Conservation (phyloP, 2,797 vertebrate species). For the Acipenser ruthenus region DNA sequence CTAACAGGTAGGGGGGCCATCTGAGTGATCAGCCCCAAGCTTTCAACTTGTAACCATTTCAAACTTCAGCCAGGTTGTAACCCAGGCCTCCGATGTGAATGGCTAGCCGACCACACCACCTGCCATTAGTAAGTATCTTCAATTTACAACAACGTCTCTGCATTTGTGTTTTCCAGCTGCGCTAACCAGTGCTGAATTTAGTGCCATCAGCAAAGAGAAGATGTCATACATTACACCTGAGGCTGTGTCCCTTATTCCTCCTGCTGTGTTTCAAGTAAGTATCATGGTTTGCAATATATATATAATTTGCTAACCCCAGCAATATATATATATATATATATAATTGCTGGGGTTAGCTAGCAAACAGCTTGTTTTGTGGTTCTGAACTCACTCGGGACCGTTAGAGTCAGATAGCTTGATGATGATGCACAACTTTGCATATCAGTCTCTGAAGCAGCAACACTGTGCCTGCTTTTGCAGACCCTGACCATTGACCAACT, state of each 20-base stretch:
- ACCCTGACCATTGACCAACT: neutral
- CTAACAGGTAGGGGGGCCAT: constrained; percentile 5
- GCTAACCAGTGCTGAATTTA: neutral
- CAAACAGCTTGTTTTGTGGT: no score
- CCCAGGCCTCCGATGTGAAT: no score
- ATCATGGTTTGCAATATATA: neutral
- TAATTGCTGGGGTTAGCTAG: no score
- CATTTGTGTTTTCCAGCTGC: neutral
- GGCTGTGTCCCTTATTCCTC: neutral
- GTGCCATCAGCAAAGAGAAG: neutral
- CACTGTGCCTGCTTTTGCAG: neutral
- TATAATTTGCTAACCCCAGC: no score
- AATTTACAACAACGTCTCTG: neutral
- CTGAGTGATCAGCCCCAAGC: neutral
- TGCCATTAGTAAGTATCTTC: neutral
- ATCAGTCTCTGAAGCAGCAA: neutral
- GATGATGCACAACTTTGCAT: neutral
- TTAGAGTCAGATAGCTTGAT: neutral
- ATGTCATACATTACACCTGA: neutral
- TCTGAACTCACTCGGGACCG: no score
- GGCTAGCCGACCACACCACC: no score
- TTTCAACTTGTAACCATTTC: no score
- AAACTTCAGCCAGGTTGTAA: no score
- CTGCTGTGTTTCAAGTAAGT: neutral
- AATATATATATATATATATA: no score